Conservation (phyloP, 2,113 vertebrate species). For the Alligator mississippiensis region DNA sequence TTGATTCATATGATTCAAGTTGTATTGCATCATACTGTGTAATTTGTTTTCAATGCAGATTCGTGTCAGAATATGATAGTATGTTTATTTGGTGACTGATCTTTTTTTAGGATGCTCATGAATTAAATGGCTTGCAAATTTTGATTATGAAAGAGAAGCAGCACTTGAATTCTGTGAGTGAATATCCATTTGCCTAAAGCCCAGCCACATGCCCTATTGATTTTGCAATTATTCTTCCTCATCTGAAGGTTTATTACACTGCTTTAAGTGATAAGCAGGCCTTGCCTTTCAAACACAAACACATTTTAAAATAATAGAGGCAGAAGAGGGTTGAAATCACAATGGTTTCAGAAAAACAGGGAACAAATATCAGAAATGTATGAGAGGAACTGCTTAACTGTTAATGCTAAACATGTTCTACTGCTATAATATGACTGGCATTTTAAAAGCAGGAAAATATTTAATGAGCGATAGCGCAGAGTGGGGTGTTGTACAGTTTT, state of each 20-base stretch:
- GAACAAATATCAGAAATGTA: constrained; percentile 9
- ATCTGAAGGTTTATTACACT: constrained; percentile 51
- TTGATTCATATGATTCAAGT: constrained; percentile 7
- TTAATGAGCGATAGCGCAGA: neutral
- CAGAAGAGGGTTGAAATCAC: neutral
- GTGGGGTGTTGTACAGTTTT: neutral
- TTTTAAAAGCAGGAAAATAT: constrained; percentile 12
- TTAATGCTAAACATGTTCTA: neutral
- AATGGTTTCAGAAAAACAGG: neutral
- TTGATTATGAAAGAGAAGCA: neutral
- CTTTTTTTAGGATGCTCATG: neutral
- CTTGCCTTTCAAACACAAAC: constrained; percentile 33
- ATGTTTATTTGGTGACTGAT: neutral
- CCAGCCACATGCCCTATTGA: neutral
- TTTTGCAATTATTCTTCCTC: constrained; percentile 43
- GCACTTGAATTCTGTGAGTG: constrained; percentile 30
- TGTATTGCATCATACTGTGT: neutral
- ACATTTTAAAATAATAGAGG: constrained; percentile 15
- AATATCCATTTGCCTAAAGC: constrained; percentile 14
- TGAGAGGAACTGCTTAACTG: neutral
- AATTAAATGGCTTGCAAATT: constrained; percentile 19
- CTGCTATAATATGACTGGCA: neutral
- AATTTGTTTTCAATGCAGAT: constrained; percentile 6
- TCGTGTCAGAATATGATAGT: neutral
- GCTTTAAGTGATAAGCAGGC: constrained; percentile 57